These are phyloP conservation scores for Eilema sororculum DNA, from an alignment of 2,888 invertebrate species.

Conservation along the genomic window DNA sequence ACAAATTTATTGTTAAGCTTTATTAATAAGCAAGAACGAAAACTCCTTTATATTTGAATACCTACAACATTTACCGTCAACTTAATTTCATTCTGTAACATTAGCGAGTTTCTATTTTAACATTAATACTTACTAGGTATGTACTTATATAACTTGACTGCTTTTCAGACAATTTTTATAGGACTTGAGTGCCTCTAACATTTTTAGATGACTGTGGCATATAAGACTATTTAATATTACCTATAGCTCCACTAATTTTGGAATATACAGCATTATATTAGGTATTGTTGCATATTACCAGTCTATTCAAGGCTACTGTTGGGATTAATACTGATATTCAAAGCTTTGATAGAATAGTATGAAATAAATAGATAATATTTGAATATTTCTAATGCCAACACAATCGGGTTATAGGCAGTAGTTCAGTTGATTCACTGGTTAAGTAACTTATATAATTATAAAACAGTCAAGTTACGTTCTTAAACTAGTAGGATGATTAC, in stretches of 20 bases:
- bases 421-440: not conserved
- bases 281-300: too few species aligned
- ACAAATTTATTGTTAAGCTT: conserved; percentile 71
- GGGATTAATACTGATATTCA: too few species aligned
- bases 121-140: conserved; percentile 32
- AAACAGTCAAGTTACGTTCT: conserved; percentile 54
- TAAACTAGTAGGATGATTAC: conserved; percentile 52
- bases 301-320: too few species aligned
- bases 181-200: not conserved
- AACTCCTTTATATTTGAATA: conserved; percentile 43
- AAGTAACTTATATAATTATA: not conserved
- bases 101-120: conserved; percentile 68
- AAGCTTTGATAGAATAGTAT: not conserved
- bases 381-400: not conserved
- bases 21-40: conserved; percentile 70
- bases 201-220: too few species aligned
- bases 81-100: conserved; percentile 53
- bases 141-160: conserved; percentile 41
- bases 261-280: too few species aligned
- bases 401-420: not conserved
- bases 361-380: not conserved
- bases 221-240: not conserved
- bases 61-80: conserved; percentile 52
- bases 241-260: too few species aligned
- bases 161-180: not conserved